Evolutionary conservation across 2,797 vertebrate species (phyloP).

Genomic region (Microchirus variegatus): DNA sequence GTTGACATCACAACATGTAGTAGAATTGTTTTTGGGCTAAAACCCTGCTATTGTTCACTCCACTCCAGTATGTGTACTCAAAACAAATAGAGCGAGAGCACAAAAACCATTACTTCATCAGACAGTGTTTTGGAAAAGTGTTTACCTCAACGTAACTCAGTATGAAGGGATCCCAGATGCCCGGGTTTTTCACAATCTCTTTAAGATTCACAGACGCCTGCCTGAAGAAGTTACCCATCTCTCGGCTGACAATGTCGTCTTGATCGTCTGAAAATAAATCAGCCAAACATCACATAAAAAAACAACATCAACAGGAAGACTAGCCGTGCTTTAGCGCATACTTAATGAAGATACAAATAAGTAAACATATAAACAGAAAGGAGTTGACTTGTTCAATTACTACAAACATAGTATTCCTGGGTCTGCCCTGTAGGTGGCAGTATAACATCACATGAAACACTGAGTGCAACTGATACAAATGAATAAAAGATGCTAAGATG

Average conservation of each 20-base stretch:
- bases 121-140: not conserved
- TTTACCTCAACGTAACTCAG: conserved; percentile 88
- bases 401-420: not conserved
- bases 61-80: too few species aligned
- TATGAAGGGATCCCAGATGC: conserved; percentile 94
- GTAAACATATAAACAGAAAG: too few species aligned
- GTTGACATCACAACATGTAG: too few species aligned
- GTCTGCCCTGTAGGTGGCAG: conserved; percentile 49
- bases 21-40: too few species aligned
- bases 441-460: conserved; percentile 27
- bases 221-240: conserved; percentile 83
- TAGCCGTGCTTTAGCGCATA: too few species aligned
- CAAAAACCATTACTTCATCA: too few species aligned
- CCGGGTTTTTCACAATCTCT: conserved; percentile 85
- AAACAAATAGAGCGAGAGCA: too few species aligned
- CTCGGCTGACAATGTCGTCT: conserved; percentile 58
- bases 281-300: not conserved
- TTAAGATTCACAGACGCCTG: conserved; percentile 84
- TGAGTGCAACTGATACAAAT: not conserved
- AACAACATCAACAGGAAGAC: too few species aligned
- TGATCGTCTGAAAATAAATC: conserved; percentile 57
- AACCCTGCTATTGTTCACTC: too few species aligned
- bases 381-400: not conserved
- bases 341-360: too few species aligned
- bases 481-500: conserved; percentile 39